Evolutionary conservation across 2,113 vertebrate species (phyloP).

Genomic region (Willisornis vidua): DNA sequence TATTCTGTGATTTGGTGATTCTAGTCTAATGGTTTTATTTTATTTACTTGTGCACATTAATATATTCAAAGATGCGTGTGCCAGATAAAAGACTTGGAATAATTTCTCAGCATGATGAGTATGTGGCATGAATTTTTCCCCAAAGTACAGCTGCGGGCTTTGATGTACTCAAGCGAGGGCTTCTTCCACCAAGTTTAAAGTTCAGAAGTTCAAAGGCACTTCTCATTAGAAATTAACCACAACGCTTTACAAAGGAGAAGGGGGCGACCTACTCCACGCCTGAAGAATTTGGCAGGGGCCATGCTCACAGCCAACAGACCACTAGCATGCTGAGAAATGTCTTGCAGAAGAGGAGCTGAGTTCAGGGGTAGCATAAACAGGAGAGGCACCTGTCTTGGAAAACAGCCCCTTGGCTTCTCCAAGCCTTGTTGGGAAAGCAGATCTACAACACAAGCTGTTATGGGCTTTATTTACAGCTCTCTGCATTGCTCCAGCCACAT

Average conservation of each 20-base stretch:
- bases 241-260: neutral
- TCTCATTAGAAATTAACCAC: constrained; percentile 63
- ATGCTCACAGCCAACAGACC: neutral
- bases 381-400: neutral
- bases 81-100: neutral
- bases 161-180: neutral
- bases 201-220: constrained; percentile 56
- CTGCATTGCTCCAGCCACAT: accelerated
- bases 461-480: neutral
- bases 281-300: constrained; percentile 9
- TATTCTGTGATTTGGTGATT: neutral
- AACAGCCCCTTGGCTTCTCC: neutral
- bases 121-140: neutral
- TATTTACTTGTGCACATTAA: neutral
- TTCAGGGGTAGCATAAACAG: neutral
- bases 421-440: neutral
- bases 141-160: neutral
- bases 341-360: neutral
- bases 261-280: neutral
- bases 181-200: neutral
- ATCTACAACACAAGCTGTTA: neutral
- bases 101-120: neutral
- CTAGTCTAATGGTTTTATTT: neutral
- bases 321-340: accelerated
- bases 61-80: neutral